Evolutionary conservation across 2,113 vertebrate species (phyloP).

Genomic region (Rattus norvegicus): DNA sequence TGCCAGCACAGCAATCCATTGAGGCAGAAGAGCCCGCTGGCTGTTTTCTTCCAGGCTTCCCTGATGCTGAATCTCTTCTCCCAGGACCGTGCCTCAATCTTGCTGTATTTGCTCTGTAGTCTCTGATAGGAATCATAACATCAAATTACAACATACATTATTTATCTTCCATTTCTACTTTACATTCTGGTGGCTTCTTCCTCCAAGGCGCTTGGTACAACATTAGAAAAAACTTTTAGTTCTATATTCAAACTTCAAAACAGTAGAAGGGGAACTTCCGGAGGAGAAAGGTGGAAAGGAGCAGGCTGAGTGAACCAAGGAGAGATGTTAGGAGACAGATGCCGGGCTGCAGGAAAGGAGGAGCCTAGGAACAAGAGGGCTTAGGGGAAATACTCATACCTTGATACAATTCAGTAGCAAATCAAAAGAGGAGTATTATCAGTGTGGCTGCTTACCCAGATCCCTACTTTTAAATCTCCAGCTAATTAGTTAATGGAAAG

Average conservation of each 20-base stretch:
- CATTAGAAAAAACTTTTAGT: constrained; percentile 37
- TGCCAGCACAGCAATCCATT: constrained; percentile 13
- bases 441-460: constrained; percentile 1
- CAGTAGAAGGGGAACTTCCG: neutral
- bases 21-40: neutral
- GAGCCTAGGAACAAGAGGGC: neutral
- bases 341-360: neutral
- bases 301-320: neutral
- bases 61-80: neutral
- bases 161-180: constrained; percentile 75
- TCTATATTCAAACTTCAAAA: constrained; percentile 33
- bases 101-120: constrained; percentile 3
- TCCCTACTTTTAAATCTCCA: neutral
- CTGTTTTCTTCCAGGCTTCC: neutral
- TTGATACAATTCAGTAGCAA: neutral
- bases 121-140: constrained; percentile 62
- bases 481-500: constrained; percentile 44
- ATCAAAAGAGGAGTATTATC: constrained; percentile 15
- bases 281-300: neutral
- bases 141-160: constrained; percentile 70
- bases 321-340: neutral
- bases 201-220: constrained; percentile 13
- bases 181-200: constrained; percentile 49
- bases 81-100: neutral
- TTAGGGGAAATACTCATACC: neutral